These are phyloP conservation scores for Xylocampa areola DNA, from an alignment of 2,888 invertebrate genomes.

Conservation along the genomic window DNA sequence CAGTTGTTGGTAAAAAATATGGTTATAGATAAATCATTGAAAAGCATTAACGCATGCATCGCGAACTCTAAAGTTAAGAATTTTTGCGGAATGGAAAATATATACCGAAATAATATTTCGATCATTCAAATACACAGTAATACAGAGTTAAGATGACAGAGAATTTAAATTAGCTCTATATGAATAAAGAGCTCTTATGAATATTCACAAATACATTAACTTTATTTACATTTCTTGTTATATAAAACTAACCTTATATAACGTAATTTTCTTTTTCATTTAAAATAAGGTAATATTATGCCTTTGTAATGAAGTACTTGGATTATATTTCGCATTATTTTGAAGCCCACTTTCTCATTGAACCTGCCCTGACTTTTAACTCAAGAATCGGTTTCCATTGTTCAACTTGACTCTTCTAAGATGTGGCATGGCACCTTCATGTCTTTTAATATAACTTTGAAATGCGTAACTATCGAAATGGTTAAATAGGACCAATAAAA, in stretches of 20 bases:
- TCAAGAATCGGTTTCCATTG: background rate
- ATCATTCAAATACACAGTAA: conserved; percentile 31
- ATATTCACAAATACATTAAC: conserved; percentile 38
- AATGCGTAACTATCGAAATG: no score
- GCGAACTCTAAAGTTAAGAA: no score
- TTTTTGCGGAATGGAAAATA: background rate
- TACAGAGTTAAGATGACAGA: conserved; percentile 32
- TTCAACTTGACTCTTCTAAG: no score
- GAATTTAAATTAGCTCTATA: conserved; percentile 40
- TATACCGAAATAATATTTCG: conserved; percentile 16
- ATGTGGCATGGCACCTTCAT: no score
- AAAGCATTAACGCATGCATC: no score
- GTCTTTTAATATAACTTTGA: no score
- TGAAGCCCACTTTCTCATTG: background rate
- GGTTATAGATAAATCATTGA: no score
- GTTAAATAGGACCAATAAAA: no score
- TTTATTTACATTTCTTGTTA: conserved; percentile 29
- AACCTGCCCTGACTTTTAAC: background rate
- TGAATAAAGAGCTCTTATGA: conserved; percentile 37
- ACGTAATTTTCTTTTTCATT: conserved; percentile 17
- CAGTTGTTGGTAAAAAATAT: background rate
- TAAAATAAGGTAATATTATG: background rate
- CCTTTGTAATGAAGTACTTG: background rate
- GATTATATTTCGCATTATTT: background rate
- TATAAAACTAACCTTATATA: conserved; percentile 28